Conservation (phyloP, 2,888 invertebrate species). For the Brenthis hecate region DNA sequence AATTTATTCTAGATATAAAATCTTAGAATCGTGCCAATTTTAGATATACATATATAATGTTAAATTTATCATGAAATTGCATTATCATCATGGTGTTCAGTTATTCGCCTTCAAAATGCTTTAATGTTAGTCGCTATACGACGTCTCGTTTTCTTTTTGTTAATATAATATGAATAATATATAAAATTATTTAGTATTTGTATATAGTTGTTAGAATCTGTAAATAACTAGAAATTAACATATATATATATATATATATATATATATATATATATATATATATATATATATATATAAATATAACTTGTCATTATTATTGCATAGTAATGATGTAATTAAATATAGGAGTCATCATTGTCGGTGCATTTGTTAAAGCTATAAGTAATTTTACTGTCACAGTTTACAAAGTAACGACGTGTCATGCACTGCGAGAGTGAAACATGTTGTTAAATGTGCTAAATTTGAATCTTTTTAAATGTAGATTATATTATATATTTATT, state of each 20-base stretch:
- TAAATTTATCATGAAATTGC: constrained; percentile 15
- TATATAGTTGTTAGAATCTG: constrained; percentile 76
- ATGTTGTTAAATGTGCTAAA: constrained; percentile 24
- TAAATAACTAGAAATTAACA: constrained; percentile 69
- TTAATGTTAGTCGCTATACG: constrained; percentile 73
- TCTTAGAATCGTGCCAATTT: constrained; percentile 19
- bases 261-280: constrained; percentile 58
- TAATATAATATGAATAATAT: constrained; percentile 44
- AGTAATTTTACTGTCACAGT: constrained; percentile 56
- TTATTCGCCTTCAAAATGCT: constrained; percentile 79
- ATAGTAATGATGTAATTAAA: constrained; percentile 45
- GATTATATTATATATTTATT: neutral
- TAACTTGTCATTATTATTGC: constrained; percentile 13
- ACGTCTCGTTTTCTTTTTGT: constrained; percentile 53
- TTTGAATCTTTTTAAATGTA: neutral
- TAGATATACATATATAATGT: constrained; percentile 3
- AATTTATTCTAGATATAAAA: constrained; percentile 6
- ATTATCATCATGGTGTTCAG: constrained; percentile 62
- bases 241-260: constrained; percentile 57
- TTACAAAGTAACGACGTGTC: constrained; percentile 43
- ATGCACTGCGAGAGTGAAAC: constrained; percentile 28
- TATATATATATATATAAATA: constrained; percentile 59
- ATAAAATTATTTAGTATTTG: constrained; percentile 72
- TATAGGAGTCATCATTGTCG: constrained; percentile 47
- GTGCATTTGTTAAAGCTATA: constrained; percentile 60